Evolutionary conservation across 2,888 invertebrate species (phyloP).

Genomic region (Ryuthela nishihirai): DNA sequence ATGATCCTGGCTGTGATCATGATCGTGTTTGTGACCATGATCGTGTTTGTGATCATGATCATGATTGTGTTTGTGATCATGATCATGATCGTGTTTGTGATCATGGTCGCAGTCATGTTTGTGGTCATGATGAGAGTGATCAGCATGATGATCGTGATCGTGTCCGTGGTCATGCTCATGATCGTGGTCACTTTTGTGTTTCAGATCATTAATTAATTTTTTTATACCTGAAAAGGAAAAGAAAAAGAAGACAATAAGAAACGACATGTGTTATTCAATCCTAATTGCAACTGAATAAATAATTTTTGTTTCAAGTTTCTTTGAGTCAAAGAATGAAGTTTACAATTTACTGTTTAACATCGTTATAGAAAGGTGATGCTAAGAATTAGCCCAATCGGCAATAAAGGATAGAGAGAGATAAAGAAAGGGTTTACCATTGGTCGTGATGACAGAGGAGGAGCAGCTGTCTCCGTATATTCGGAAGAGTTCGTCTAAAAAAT

Average conservation of each 20-base stretch:
- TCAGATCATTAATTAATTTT: constrained; percentile 24
- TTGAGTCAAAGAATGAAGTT: no score
- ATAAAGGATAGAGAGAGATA: not conserved
- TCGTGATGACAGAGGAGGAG: constrained; percentile 18
- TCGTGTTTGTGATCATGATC: constrained; percentile 2
- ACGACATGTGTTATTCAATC: no score
- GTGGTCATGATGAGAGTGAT: not conserved
- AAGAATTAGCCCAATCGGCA: no score
- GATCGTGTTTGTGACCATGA: not conserved
- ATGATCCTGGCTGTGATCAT: constrained; percentile 3
- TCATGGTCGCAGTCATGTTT: constrained; percentile 4
- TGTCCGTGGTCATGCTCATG: constrained; percentile 9
- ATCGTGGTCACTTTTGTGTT: constrained; percentile 9
- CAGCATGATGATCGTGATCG: not conserved
- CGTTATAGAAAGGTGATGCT: no score
- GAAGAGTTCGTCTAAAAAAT: constrained; percentile 31
- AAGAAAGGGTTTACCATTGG: constrained; percentile 7
- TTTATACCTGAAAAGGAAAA: constrained; percentile 10
- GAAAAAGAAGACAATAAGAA: no score
- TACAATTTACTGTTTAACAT: no score
- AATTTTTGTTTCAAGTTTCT: no score
- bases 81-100: constrained; percentile 4
- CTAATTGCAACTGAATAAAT: no score
- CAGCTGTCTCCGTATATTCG: constrained; percentile 29
- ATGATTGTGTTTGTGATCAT: not conserved